A percentile compares a stretch with the other conserved stretches of the same genome.
Conservation (phyloP, 2,888 invertebrate species). For the Panzeria rudis region DNA sequence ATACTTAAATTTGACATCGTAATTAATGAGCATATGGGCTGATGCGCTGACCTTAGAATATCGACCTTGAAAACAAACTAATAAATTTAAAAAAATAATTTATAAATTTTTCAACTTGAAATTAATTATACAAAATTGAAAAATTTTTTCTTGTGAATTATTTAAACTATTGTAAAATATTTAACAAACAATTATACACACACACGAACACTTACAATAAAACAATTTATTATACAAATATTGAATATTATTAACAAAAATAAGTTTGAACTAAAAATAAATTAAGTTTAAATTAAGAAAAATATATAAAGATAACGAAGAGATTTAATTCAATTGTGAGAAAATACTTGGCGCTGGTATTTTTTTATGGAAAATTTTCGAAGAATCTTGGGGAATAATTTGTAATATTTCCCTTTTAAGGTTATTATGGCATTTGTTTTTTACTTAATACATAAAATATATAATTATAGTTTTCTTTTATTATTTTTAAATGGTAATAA, state of each 20-base stretch:
- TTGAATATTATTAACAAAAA: conserved; percentile 54
- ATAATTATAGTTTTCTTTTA: conserved; percentile 15
- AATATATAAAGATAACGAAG: conserved; percentile 20
- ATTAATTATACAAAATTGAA: conserved; percentile 57
- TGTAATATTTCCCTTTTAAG: conserved; percentile 17
- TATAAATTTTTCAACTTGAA: conserved; percentile 56
- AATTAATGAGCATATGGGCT: no score
- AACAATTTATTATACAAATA: conserved; percentile 37
- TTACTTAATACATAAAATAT: conserved; percentile 34
- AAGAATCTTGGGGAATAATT: neutral
- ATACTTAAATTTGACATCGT: no score
- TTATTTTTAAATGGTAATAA: conserved; percentile 33
- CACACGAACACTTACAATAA: conserved; percentile 16
- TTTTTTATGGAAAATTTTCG: neutral
- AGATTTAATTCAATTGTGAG: conserved; percentile 12
- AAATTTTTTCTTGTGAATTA: conserved; percentile 48
- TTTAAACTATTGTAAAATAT: conserved; percentile 67
- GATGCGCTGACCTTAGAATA: no score
- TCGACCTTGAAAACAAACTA: no score
- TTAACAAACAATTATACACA: conserved; percentile 55
- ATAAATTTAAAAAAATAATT: conserved; percentile 51
- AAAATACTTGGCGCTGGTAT: conserved; percentile 64
- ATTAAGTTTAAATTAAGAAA: conserved; percentile 40
- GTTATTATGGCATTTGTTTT: conserved; percentile 66
- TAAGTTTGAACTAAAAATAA: conserved; percentile 32